Base-by-base conservation (phyloP, 2,888 invertebrate species). In the Diplazon laetatorius region DNA sequence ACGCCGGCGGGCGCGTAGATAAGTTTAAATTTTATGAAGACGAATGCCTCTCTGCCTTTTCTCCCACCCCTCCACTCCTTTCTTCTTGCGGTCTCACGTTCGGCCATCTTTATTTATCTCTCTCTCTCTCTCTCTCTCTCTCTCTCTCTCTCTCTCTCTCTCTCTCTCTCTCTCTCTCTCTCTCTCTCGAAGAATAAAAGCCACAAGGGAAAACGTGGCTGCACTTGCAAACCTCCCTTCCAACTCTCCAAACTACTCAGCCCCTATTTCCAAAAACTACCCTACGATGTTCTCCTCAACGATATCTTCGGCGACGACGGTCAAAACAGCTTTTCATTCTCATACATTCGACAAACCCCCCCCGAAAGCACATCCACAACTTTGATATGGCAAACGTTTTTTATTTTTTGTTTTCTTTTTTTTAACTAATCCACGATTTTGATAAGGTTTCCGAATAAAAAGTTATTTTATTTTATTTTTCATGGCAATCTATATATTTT, bases 21-120 rank as follows among this genome's bases (percentile, higher is more conserved):
- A 83, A 84, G 80, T 83, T 84, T 81, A 82, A 85, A 83, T 84
- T 85, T 85, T 84, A 85, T 83, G 83, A 85, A 83, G 85, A 84
- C 82, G 83, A 82, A 85, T 85, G 82, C 82, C 50, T n/a, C n/a
- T n/a, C n/a, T n/a, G n/a, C n/a, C n/a, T n/a, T n/a, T n/a, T n/a
- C n/a, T n/a, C n/a, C n/a, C n/a, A n/a, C n/a, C n/a, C n/a, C n/a
- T n/a, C n/a, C n/a, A n/a, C n/a, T n/a, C n/a, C n/a, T n/a, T n/a
- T n/a, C n/a, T n/a, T n/a, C n/a, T n/a, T n/a, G n/a, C n/a, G n/a
- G n/a, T n/a, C n/a, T n/a, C n/a, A n/a, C n/a, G n/a, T n/a, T n/a
- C n/a, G n/a, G n/a, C n/a, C n/a, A n/a, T n/a, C n/a, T n/a, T n/a
- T n/a, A n/a, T n/a, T n/a, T n/a, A n/a, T n/a, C n/a, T n/a, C n/a